Evolutionary conservation across 2,888 invertebrate species (phyloP), one percentile per base, ranked within the genome.

Genomic region (Clostera curtula): DNA sequence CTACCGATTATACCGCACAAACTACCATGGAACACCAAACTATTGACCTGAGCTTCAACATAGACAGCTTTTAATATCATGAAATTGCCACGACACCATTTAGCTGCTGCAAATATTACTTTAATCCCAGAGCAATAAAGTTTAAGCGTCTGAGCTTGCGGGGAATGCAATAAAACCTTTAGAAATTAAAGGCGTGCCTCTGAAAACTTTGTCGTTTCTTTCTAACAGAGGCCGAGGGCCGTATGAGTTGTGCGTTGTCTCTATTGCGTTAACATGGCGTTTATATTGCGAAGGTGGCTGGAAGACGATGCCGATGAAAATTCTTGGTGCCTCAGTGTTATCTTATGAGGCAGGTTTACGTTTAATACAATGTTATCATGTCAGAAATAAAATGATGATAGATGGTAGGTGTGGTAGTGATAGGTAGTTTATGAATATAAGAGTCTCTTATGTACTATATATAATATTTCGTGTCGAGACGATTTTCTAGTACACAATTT

Each of bases 61-160:
- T 66, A 75, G 71, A 74, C 65, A 72, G 70, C 72, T 70, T 80
- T 79, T 80, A 79, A 82, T 82, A 80, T 73, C 72, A 67, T 62
- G 59, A 76, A 76, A 82, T 80, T 79, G 73, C 73, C 75, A 60
- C 71, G 57, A 72, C 76, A 77, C 77, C 75, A 80, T 79, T 82
- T 77, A 77, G 80, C 62, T 61, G 71, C 75, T 70, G 80, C 79
- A 80, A 83, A 82, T 82, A 82, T 82, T 77, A 82, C 83, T 82
- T 82, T 80, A 83, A 82, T 82, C 77, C 74, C 61, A 74, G 61
- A 69, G 79, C 74, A 72, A 80, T 83, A 83, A 83, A 82, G 82
- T 80, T 82, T 79, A 82, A 79, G 76, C 72, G 74, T 73, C 77
- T 76, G 76, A 73, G 80, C 79, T 80, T 75, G 75, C 72, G 65